These are phyloP conservation scores for Melangyna quadrimaculata DNA, from an alignment of 2,888 invertebrate genomes.

Conservation along the genomic window DNA sequence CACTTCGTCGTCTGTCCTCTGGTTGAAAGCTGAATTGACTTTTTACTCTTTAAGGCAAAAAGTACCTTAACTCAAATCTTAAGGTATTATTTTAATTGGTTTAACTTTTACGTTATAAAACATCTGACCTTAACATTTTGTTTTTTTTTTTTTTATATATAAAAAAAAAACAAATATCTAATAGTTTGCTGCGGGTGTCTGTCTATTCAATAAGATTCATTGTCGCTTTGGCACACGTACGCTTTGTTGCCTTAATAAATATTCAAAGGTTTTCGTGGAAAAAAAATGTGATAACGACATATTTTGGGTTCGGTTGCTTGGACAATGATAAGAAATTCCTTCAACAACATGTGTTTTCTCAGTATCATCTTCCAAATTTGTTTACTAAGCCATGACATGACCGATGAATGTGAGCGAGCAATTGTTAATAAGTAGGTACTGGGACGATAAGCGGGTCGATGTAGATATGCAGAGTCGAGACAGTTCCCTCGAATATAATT, in stretches of 20 bases:
- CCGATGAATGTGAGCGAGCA: constrained; percentile 40
- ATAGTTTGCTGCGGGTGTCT: constrained; percentile 1
- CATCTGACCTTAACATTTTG: constrained; percentile 9
- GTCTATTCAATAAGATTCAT: constrained; percentile 43
- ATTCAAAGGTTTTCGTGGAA: constrained; percentile 52
- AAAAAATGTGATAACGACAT: constrained; percentile 47
- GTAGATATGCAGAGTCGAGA: constrained; percentile 13
- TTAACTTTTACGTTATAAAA: constrained; percentile 32
- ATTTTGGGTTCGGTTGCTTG: constrained; percentile 34
- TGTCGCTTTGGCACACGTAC: constrained; percentile 63
- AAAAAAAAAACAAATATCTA: background rate
- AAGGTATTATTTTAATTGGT: constrained; percentile 35
- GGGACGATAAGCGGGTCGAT: constrained; percentile 24
- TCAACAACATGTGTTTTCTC: constrained; percentile 36
- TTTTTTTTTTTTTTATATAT: background rate
- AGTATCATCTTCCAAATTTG: constrained; percentile 47
- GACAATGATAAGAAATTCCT: constrained; percentile 50
- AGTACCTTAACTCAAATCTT: background rate
- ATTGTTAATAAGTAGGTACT: constrained; percentile 27
- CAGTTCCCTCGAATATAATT: constrained; percentile 46
- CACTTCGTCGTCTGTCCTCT: background rate
- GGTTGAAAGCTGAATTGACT: constrained; percentile 1
- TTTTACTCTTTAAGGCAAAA: background rate
- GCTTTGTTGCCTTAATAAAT: background rate
- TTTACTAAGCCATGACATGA: constrained; percentile 45